phyloP scores from a whole-genome alignment of 2,888 invertebrate genomes.

The Leptinotarsa haldemani region DNA sequence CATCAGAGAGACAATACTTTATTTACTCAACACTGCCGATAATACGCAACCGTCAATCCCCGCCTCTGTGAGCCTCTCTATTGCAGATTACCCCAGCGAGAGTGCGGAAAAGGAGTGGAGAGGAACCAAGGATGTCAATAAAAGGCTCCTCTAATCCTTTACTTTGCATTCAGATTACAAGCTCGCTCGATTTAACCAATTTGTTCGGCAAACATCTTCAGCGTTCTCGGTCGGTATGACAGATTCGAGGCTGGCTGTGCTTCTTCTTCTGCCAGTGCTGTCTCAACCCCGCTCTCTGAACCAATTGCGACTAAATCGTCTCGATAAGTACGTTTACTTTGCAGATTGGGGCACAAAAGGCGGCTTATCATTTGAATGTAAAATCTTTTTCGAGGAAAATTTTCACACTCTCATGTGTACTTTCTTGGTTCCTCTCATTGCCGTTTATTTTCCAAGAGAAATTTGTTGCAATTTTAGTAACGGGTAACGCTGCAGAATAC shows the following conservation, averaged over 20 bases:
- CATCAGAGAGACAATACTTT: background rate
- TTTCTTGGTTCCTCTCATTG: slow-evolving; percentile 27
- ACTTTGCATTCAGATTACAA: slow-evolving; percentile 63
- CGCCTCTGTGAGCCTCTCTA: slow-evolving; percentile 28
- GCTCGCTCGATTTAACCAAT: slow-evolving; percentile 64
- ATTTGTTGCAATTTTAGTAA: background rate
- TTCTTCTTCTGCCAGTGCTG: slow-evolving; percentile 16
- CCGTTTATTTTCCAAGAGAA: background rate
- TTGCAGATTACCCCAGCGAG: slow-evolving; percentile 32
- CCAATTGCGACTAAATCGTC: slow-evolving; percentile 43
- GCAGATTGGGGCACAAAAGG: slow-evolving; percentile 51
- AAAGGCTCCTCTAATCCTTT: slow-evolving; percentile 61
- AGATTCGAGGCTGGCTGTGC: slow-evolving; percentile 28
- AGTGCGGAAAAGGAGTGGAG: slow-evolving; percentile 39
- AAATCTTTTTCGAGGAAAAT: slow-evolving; percentile 21
- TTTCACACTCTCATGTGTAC: slow-evolving; percentile 25
- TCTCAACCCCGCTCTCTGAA: slow-evolving; percentile 21
- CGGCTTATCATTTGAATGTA: slow-evolving; percentile 51
- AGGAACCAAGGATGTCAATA: slow-evolving; percentile 55
- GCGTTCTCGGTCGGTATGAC: slow-evolving; percentile 33
- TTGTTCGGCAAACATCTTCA: slow-evolving; percentile 62
- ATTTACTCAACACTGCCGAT: background rate
- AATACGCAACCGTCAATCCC: slow-evolving; percentile 14
- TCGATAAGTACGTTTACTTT: slow-evolving; percentile 54
- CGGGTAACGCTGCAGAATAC: too few relatives aligned